Evolutionary conservation across 2,888 invertebrate genomes (phyloP), one percentile per base, ranked within the genome.

Genomic region (Trachelus iudaicus): DNA sequence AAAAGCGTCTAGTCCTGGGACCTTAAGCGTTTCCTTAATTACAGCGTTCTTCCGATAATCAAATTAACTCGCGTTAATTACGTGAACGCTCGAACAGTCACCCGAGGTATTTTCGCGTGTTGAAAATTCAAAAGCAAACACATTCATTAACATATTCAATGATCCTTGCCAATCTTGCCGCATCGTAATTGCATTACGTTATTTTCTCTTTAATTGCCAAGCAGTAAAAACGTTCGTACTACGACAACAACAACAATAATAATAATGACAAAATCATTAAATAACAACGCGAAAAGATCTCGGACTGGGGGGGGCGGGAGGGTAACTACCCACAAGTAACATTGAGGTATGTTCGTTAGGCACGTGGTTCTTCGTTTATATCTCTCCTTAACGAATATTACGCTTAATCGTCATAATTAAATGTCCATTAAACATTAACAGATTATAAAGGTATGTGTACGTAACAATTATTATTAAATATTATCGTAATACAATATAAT

Each of bases 341-440:
- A 83, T 82, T 89, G 90, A 90, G 90, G 90, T 90, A 90, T 89
- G 85, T 90, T 90, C 88, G 87, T 89, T 89, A 88, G 90, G 87
- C 87, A 89, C 85, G 81, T 86, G 82, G 76, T 78, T 78, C 78
- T 76, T 75, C 68, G 23, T 56, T 56, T 23, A 23, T 56, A 23
- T 56, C 56, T 56, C 77, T 73, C 78, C 79, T 80, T 79, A 84
- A 83, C 80, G 79, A 81, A 79, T 82, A 75, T 82, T 79, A 83
- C 81, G 80, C 79, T 81, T 81, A 83, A 82, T 83, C 79, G 79
- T 84, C 77, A 81, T 80, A 80, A 79, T 82, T 84, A 80, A 85
- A 79, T 82, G 79, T 82, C 81, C 80, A 76, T 83, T 83, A 82
- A 83, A 69, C 77, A 79, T 85, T 82, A 78, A 77, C 76, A 76